Base-by-base conservation (phyloP, 2,113 vertebrate species). In the Hippocampus mohnikei region DNA sequence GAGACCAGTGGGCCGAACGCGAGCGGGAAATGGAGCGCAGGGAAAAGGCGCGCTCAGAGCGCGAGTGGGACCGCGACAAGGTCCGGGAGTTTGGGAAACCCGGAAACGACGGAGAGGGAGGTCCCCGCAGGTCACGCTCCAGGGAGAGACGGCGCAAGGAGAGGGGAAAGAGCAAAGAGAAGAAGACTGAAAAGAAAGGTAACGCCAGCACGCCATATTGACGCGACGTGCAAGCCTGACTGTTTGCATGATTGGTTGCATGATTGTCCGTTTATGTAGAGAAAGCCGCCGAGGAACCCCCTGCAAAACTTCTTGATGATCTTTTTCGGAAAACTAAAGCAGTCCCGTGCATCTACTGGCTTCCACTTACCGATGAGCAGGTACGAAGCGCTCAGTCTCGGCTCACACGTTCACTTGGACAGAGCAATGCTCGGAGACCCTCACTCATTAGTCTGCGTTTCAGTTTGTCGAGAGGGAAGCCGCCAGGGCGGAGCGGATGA, bases 21-120 rank as follows among this genome's bases (percentile, higher is more conserved):
- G 88, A 90, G 74, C 82, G 88, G 0, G 95, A 96, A 83, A 95
- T 95, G 95, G 95, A 95, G 80, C 93, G 95, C 4, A 83, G 95
- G 65, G 95, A 97, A 81, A 91, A 91, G 66, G 94, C 94, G 0
- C 90, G 95, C n/a, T 93, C 94, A 0, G 95, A 97, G 77, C 90
- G 95, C 0, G 95, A 97, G 80, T 97, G 95, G 95, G 95, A 97
- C 79, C 92, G 95, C 0, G 95, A 95, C 87, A 97, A 97, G 82
- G 93, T 96, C 50, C 88, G 85, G 21, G 95, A 96, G 58, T 94
- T 93, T 40, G 84, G 80, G 11, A 91, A 89, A 66, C 58, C 75
- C 0, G 80, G 81, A 13, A 89, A 91, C 0, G 90, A 92, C 63
- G 79, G 62, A 70, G 88, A 87, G 60, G 81, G 79, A 27, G 89